Percentiles rank a stretch among this genome's conserved stretches.
phyloP scores from a whole-genome alignment of 2,888 invertebrate species.

The Meta bourneti region DNA sequence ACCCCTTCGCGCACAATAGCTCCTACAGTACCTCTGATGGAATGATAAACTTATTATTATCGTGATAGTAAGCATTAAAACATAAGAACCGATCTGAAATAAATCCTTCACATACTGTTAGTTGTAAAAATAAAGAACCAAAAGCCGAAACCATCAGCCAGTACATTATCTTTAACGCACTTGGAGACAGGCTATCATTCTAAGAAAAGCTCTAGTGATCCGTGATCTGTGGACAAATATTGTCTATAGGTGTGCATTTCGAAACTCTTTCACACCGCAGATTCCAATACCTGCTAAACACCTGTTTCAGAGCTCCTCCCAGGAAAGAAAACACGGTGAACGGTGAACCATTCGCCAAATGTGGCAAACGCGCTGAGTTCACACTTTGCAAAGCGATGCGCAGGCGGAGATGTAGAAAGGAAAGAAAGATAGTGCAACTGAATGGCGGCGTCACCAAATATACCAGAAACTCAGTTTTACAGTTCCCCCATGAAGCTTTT shows the following conservation, averaged over 20 bases:
- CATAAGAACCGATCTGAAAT: no score
- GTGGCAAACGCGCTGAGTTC: slow-evolving; percentile 53
- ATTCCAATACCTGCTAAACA: slow-evolving; percentile 16
- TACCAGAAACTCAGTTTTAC: slow-evolving; percentile 66
- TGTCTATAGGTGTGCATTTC: not conserved
- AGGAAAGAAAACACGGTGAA: not conserved
- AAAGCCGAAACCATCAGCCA: no score
- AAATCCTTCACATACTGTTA: no score
- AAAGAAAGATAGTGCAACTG: slow-evolving; percentile 34
- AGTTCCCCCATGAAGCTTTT: slow-evolving; percentile 73
- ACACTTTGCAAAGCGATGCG: slow-evolving; percentile 17
- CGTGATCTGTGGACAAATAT: not conserved
- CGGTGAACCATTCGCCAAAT: slow-evolving; percentile 63
- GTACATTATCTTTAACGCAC: no score
- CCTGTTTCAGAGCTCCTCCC: slow-evolving; percentile 32
- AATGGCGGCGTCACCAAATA: slow-evolving; percentile 67
- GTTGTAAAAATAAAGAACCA: no score
- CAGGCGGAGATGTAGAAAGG: slow-evolving; percentile 43
- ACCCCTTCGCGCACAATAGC: no score
- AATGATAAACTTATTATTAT: no score
- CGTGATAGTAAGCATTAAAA: no score
- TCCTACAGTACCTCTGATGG: no score
- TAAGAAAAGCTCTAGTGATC: no score
- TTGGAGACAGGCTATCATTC: no score
- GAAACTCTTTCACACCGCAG: slow-evolving; percentile 6